These are phyloP conservation scores for Peromyscus californicus DNA, from an alignment of 2,113 vertebrate genomes.

Conservation along the genomic window DNA sequence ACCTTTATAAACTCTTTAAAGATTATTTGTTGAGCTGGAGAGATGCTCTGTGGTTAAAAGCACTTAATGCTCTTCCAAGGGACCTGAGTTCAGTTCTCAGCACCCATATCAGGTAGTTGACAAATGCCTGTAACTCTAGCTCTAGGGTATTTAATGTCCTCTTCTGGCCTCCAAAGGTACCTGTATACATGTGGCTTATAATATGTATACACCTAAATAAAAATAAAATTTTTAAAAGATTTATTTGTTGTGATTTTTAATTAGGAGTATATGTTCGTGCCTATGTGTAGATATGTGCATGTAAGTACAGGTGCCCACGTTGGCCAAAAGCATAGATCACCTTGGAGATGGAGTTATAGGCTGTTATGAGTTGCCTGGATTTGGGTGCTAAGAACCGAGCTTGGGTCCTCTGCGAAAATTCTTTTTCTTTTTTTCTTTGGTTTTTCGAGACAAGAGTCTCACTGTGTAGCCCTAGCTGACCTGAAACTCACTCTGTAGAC, in stretches of 20 bases:
- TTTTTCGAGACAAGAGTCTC: not conserved
- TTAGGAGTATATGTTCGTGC: not conserved
- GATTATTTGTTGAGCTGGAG: not conserved
- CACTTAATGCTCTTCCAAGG: not conserved
- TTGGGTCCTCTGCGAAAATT: not conserved
- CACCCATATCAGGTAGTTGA: not conserved
- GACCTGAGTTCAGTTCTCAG: not conserved
- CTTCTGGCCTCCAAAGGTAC: not conserved
- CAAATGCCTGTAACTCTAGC: not conserved
- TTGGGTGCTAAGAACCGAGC: not conserved
- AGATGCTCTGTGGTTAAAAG: not conserved
- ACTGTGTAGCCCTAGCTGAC: not conserved
- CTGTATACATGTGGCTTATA: not conserved
- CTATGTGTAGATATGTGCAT: not conserved
- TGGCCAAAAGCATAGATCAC: not conserved
- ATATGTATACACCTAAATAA: not conserved
- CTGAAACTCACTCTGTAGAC: not conserved
- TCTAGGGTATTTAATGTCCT: not conserved
- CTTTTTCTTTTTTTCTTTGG: too few relatives aligned
- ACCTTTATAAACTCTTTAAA: not conserved
- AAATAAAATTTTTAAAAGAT: not conserved
- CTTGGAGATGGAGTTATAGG: not conserved
- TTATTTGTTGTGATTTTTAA: not conserved
- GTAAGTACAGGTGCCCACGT: too few relatives aligned
- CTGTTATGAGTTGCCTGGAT: not conserved